phyloP scores from a whole-genome alignment of 2,113 vertebrate genomes.

The Xyrauchen texanus region DNA sequence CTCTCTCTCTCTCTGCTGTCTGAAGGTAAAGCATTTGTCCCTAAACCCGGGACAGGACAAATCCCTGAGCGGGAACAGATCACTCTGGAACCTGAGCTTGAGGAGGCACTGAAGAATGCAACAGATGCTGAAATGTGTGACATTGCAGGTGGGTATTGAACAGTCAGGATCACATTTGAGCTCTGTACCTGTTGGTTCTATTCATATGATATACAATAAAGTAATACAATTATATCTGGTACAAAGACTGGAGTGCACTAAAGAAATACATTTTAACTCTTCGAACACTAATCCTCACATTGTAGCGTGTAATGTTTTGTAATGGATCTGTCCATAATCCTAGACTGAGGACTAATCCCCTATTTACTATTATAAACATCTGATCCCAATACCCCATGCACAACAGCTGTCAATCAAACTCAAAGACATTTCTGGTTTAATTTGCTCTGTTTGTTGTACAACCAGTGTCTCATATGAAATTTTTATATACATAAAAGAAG shows the following conservation, averaged over 20 bases:
- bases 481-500: neutral
- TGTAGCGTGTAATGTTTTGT: conserved; percentile 8
- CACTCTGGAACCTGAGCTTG: conserved; percentile 90
- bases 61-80: conserved; percentile 85
- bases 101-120: conserved; percentile 89
- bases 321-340: neutral
- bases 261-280: neutral
- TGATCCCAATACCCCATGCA: neutral
- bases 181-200: neutral
- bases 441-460: neutral
- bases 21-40: conserved; percentile 85
- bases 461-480: neutral
- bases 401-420: neutral
- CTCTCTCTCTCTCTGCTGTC: conserved; percentile 18
- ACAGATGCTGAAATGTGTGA: conserved; percentile 97
- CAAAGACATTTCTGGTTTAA: neutral
- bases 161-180: neutral
- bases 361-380: conserved; percentile 19
- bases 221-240: neutral
- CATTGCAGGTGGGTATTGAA: conserved; percentile 81
- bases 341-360: conserved; percentile 12
- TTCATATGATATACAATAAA: neutral
- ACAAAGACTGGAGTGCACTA: neutral
- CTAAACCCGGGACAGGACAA: conserved; percentile 75
- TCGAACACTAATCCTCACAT: neutral